phyloP scores from a whole-genome alignment of 2,797 vertebrate species.

The Pangasius macronema region DNA sequence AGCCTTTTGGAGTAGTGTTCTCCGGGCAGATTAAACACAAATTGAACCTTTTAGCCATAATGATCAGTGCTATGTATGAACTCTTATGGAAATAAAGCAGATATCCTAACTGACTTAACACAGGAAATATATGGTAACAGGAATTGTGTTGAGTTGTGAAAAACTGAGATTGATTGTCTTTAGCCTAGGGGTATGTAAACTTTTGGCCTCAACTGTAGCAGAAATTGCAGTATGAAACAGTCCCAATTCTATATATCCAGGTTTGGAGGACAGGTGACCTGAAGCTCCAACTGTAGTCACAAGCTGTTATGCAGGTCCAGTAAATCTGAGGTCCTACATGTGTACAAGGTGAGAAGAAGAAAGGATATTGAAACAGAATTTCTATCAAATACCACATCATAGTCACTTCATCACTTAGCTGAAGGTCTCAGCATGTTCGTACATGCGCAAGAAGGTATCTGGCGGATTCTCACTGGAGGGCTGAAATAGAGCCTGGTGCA shows the following conservation, averaged over 20 bases:
- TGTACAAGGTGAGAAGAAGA: background rate
- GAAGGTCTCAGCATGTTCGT: background rate
- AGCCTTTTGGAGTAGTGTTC: background rate
- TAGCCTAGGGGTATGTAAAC: background rate
- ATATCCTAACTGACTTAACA: background rate
- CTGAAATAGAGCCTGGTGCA: background rate
- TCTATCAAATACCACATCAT: background rate
- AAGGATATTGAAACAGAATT: background rate
- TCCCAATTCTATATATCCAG: background rate
- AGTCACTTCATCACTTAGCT: background rate
- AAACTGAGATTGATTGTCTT: background rate
- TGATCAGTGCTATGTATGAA: background rate
- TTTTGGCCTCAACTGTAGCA: background rate
- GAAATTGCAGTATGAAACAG: background rate
- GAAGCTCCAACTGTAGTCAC: background rate
- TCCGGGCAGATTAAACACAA: background rate
- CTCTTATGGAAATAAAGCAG: background rate
- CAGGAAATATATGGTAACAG: background rate
- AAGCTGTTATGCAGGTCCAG: background rate
- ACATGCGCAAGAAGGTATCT: background rate
- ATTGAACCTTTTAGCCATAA: background rate
- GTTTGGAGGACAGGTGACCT: background rate
- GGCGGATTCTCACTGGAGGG: background rate
- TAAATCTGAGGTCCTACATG: background rate
- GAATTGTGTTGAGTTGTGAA: background rate